Percentiles rank a stretch among this genome's conserved stretches.
These are phyloP conservation scores for Camelus dromedarius DNA, from an alignment of 2,113 vertebrate species.

Conservation along the genomic window DNA sequence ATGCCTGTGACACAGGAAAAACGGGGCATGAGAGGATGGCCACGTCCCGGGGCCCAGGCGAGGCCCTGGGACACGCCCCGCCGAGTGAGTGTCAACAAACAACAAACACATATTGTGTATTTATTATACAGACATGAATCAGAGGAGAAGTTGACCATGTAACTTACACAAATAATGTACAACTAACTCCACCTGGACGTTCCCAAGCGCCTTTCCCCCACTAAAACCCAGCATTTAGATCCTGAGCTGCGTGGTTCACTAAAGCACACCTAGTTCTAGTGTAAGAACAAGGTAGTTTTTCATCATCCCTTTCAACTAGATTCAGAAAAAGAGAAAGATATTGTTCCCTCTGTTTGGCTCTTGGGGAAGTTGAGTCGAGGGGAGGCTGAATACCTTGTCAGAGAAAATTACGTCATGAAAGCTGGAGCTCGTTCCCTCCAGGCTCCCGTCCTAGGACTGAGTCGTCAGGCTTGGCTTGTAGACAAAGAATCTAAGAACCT, in stretches of 20 bases:
- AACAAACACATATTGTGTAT: neutral
- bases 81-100: too few relatives aligned
- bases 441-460: neutral
- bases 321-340: conserved; percentile 43
- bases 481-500: neutral
- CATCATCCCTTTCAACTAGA: conserved; percentile 31
- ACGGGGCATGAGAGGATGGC: too few relatives aligned
- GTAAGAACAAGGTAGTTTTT: conserved; percentile 35
- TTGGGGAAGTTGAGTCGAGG: conserved; percentile 54
- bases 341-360: conserved; percentile 53
- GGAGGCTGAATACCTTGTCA: conserved; percentile 49
- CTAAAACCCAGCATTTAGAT: neutral
- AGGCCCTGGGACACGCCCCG: too few relatives aligned
- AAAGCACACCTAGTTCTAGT: conserved; percentile 17
- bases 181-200: neutral
- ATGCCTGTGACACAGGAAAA: too few relatives aligned
- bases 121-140: neutral
- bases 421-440: neutral
- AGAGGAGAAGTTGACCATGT: neutral
- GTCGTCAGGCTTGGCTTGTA: neutral
- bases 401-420: conserved; percentile 51
- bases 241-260: conserved; percentile 9
- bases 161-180: neutral
- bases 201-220: neutral
- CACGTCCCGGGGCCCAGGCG: too few relatives aligned